Conservation (phyloP, 2,113 vertebrate species). For the Rhabdomys dilectus region DNA sequence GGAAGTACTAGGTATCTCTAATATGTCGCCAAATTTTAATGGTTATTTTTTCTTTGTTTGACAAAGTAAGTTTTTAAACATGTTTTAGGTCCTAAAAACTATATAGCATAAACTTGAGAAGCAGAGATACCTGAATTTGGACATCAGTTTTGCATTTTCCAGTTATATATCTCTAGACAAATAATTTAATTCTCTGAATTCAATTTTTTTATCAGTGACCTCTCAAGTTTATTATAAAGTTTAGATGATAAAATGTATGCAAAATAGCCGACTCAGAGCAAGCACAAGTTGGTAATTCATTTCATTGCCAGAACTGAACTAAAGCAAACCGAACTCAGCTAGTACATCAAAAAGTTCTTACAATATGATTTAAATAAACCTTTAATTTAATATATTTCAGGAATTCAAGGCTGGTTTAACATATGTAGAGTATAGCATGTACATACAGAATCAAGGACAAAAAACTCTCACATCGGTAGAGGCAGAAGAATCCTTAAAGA, state of each 20-base stretch:
- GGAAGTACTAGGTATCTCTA: not conserved
- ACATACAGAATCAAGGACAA: not conserved
- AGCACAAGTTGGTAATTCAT: not conserved
- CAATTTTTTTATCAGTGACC: constrained; percentile 16
- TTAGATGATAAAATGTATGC: constrained; percentile 16
- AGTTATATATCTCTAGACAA: constrained; percentile 3
- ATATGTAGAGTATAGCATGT: not conserved
- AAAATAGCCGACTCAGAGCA: constrained; percentile 32
- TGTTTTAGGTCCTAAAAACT: not conserved
- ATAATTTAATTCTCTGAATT: not conserved
- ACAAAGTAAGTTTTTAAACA: not conserved
- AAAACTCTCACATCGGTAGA: not conserved
- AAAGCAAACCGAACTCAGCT: not conserved
- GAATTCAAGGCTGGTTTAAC: not conserved
- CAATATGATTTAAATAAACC: not conserved
- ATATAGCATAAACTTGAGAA: not conserved
- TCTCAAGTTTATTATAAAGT: not conserved
- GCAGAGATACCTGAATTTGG: constrained; percentile 1
- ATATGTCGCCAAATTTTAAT: constrained; percentile 5
- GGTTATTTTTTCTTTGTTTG: not conserved
- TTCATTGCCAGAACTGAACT: not conserved
- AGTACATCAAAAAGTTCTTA: not conserved
- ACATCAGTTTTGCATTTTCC: constrained; percentile 47
- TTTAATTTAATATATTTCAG: not conserved
- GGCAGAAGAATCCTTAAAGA: not conserved